Base-by-base conservation (phyloP, 35 echinoderm and acorn worm species). In the Lytechinus variegatus region DNA sequence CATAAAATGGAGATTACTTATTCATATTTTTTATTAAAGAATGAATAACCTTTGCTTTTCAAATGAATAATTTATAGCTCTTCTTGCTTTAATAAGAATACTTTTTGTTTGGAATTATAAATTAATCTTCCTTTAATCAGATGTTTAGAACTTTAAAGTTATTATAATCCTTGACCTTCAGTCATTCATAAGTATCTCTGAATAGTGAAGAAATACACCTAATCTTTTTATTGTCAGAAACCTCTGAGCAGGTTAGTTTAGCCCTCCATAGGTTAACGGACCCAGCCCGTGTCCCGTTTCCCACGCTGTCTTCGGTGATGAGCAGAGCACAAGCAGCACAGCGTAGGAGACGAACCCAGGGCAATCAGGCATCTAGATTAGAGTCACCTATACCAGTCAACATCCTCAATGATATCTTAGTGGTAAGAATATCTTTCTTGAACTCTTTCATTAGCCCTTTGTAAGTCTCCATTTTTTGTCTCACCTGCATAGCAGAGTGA, bases 201-300 rank as follows among this genome's bases (percentile, higher is more conserved):
- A 0, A 92, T 92, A 7, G 33, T 44, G 33, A 44, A 1, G 33
- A 44, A 44, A 44, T 44, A 44, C 33, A 44, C 33, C 9, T 9
- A 91, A 16, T 28, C 8, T 86, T 27, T 95, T 91, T 87, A 8
- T 57, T 53, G 8, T 54, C 86, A 96, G 96, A 96, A 57, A 95
- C 96, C 3, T 95, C 94, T 2, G 97, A 97, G 92, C 96, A 97
- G 58, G 97, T 99, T 14, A 98, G 95, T 86, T 96, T 97, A 54
- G 98, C 98, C 16, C 33, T 99, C 6, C 98, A 99, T 57, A 97
- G 95, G 27, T 56, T 99, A 24, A 99, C 98, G 0, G 98, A 99
- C 56, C 98, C 98, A 21, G 98, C 95, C 9, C 87, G 96, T 52
- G 96, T 97, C 4, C 97, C 96, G 24, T 95, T 99, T 28, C 96